Conservation (phyloP, 2,113 vertebrate species). For the Andinoacara biseriatus region DNA sequence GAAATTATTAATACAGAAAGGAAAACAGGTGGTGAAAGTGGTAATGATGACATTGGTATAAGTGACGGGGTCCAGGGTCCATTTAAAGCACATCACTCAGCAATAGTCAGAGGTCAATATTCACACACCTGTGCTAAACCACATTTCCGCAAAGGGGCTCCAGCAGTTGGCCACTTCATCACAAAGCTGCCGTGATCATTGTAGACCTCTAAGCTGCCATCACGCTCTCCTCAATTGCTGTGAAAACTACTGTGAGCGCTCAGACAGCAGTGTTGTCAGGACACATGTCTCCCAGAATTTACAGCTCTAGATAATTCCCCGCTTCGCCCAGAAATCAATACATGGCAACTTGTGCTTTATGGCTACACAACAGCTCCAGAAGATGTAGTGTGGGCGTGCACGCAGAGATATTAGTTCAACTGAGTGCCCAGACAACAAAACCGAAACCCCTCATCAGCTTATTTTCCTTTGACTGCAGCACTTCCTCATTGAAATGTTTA, state of each 20-base stretch:
- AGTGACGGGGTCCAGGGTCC: conserved; percentile 24
- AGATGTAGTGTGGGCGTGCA: conserved; percentile 38
- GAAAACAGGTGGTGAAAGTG: conserved; percentile 52
- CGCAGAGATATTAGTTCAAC: conserved; percentile 38
- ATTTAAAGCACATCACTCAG: conserved; percentile 53
- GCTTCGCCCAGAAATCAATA: conserved; percentile 69
- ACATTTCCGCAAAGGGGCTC: conserved; percentile 26
- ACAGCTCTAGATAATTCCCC: conserved; percentile 45
- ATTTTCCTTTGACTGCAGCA: conserved; percentile 67
- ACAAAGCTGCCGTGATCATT: conserved; percentile 41
- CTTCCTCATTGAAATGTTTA: conserved; percentile 80
- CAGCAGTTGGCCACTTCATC: conserved; percentile 59
- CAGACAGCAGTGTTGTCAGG: conserved; percentile 44
- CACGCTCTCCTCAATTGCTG: conserved; percentile 46
- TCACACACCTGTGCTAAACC: conserved; percentile 53
- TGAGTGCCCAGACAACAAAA: conserved; percentile 53
- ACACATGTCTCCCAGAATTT: conserved; percentile 58
- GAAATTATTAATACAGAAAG: not conserved
- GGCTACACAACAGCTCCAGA: conserved; percentile 47
- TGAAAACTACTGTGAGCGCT: conserved; percentile 36
- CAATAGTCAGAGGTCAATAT: conserved; percentile 23
- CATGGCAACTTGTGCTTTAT: conserved; percentile 60
- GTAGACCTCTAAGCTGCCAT: conserved; percentile 55
- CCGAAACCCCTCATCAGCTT: conserved; percentile 63
- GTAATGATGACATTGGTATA: conserved; percentile 65